Percentiles rank a stretch among this genome's conserved stretches.
phyloP scores from a whole-genome alignment of 2,888 invertebrate species.

The Strigamia transsilvanica region DNA sequence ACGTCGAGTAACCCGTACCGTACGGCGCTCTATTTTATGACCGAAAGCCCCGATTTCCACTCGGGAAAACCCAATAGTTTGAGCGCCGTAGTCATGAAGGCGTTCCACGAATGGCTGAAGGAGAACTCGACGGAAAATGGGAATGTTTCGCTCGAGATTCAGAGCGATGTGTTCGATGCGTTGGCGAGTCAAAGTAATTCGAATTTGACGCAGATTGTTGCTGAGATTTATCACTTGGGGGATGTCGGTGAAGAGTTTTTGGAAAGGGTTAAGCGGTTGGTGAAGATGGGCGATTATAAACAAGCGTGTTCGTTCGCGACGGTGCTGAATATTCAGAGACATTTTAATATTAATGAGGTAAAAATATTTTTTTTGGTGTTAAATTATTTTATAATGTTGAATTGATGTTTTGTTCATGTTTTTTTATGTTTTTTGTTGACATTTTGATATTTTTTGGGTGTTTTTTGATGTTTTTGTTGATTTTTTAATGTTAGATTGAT shows the following conservation, averaged over 20 bases:
- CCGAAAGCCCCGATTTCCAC: not conserved
- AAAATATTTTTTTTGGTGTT: not conserved
- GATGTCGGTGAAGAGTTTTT: not conserved
- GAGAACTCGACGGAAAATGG: not conserved
- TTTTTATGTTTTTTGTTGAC: no score
- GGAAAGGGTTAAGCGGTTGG: not conserved
- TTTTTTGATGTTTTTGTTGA: no score
- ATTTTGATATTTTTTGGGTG: no score
- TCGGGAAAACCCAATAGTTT: not conserved
- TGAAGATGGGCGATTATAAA: not conserved
- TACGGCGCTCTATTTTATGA: not conserved
- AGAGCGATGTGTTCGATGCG: not conserved
- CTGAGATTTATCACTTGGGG: not conserved
- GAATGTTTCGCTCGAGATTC: not conserved
- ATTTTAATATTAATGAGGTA: not conserved
- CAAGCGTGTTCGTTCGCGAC: not conserved
- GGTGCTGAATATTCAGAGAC: not conserved
- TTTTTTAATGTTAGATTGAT: no score
- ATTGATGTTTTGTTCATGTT: no score
- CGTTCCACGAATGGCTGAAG: not conserved
- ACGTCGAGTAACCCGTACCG: not conserved
- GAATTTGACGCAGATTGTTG: not conserved
- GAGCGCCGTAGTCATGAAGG: not conserved
- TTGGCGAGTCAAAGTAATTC: not conserved
- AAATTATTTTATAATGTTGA: not conserved